A percentile compares a stretch with the other conserved stretches of the same genome.
Conservation (phyloP, 2,888 invertebrate genomes). For the Magallana nippona region DNA sequence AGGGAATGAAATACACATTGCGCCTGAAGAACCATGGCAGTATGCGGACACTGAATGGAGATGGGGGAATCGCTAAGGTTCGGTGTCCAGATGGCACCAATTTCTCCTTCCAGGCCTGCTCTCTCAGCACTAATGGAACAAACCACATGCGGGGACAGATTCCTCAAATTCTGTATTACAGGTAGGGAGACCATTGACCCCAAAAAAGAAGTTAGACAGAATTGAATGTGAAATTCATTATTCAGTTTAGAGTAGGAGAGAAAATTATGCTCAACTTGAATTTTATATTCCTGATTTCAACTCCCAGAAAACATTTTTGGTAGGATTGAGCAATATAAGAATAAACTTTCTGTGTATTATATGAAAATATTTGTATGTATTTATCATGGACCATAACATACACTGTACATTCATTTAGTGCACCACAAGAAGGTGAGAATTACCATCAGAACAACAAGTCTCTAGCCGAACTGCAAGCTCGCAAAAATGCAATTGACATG, state of each 20-base stretch:
- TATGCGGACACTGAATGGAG: conserved; percentile 93
- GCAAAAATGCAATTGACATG: conserved; percentile 87
- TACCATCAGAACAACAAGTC: conserved; percentile 83
- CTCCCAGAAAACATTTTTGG: no score
- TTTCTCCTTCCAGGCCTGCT: conserved; percentile 94
- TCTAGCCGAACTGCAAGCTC: conserved; percentile 84
- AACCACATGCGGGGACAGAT: conserved; percentile 96
- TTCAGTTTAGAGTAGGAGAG: no score
- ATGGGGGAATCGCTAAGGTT: conserved; percentile 92
- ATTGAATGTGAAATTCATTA: no score
- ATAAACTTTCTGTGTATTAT: no score
- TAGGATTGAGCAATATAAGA: no score
- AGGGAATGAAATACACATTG: conserved; percentile 92
- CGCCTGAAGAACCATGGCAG: conserved; percentile 93
- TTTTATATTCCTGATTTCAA: no score
- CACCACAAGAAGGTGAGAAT: conserved; percentile 84
- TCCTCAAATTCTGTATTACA: conserved; percentile 94
- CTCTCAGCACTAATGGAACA: conserved; percentile 97
- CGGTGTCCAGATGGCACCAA: conserved; percentile 95
- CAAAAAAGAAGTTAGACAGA: neutral
- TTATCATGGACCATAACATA: no score
- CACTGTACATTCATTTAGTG: conserved; percentile 73
- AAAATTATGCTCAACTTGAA: no score
- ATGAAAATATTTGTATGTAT: no score
- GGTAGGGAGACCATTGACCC: conserved; percentile 80